A percentile compares a stretch with the other conserved stretches of the same genome.
Evolutionary conservation across 2,888 invertebrate genomes (phyloP).

Genomic region (Brachyopa scutellaris): DNA sequence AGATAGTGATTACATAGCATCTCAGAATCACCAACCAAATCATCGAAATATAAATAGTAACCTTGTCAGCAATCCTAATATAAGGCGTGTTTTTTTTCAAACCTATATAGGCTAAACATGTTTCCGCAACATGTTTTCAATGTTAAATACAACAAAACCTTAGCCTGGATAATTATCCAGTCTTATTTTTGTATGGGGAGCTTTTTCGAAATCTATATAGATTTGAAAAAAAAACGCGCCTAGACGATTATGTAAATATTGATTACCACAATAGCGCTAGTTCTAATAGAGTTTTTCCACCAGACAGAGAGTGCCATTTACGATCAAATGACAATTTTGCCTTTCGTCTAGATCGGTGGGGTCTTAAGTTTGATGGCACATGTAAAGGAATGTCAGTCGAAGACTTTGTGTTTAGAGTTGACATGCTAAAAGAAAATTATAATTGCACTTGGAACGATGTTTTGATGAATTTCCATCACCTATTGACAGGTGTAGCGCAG

Average conservation of each 20-base stretch:
- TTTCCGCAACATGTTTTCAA: too few species aligned
- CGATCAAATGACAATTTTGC: background rate
- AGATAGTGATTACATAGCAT: background rate
- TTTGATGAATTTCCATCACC: conserved; percentile 26
- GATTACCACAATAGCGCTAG: background rate
- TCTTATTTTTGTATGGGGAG: too few species aligned
- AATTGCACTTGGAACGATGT: conserved; percentile 28
- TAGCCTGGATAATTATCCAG: too few species aligned
- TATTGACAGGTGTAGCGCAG: conserved; percentile 25
- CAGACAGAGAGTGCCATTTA: background rate
- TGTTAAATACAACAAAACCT: too few species aligned
- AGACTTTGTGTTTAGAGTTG: conserved; percentile 50
- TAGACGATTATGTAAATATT: background rate
- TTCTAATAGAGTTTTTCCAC: background rate
- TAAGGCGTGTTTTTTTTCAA: too few species aligned
- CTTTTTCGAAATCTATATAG: too few species aligned
- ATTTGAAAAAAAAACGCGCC: too few species aligned
- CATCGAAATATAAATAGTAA: background rate
- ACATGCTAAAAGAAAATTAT: conserved; percentile 19
- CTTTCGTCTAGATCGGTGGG: background rate
- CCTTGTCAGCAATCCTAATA: background rate
- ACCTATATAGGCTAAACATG: too few species aligned
- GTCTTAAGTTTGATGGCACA: conserved; percentile 3
- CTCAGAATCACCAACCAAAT: background rate
- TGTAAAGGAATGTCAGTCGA: conserved; percentile 27